Evolutionary conservation across 2,888 invertebrate species (phyloP).

Genomic region (Bedellia somnulentella): DNA sequence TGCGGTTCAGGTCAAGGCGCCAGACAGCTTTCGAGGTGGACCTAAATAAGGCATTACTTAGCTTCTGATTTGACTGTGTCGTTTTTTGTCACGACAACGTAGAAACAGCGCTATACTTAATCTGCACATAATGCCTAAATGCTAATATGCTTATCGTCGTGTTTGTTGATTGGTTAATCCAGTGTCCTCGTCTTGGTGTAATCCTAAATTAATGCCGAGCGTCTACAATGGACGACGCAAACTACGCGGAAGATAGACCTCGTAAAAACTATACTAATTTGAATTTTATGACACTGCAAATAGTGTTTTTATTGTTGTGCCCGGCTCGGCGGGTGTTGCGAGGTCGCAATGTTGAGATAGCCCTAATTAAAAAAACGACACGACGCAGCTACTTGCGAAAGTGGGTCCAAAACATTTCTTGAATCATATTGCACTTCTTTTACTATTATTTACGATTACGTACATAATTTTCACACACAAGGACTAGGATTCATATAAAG

Average conservation of each 20-base stretch:
- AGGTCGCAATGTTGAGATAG: slow-evolving; percentile 45
- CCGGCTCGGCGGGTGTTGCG: slow-evolving; percentile 50
- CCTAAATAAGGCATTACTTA: slow-evolving; percentile 41
- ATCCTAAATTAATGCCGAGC: slow-evolving; percentile 17
- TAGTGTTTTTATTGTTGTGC: slow-evolving; percentile 52
- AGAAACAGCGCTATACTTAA: slow-evolving; percentile 23
- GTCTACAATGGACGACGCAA: slow-evolving; percentile 31
- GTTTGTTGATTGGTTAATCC: slow-evolving; percentile 35
- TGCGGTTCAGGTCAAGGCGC: slow-evolving; percentile 47
- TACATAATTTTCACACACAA: too few species aligned
- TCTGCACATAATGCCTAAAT: slow-evolving; percentile 34
- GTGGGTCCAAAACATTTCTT: slow-evolving; percentile 19
- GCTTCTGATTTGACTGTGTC: slow-evolving; percentile 30
- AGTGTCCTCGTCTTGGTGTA: slow-evolving; percentile 31
- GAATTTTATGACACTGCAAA: slow-evolving; percentile 54
- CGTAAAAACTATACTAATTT: slow-evolving; percentile 53
- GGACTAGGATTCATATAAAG: too few species aligned
- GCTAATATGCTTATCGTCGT: slow-evolving; percentile 24
- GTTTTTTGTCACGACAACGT: slow-evolving; percentile 28
- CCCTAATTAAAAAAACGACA: slow-evolving; percentile 50
- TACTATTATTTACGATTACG: too few species aligned
- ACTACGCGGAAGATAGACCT: slow-evolving; percentile 46
- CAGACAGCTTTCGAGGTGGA: slow-evolving; percentile 46
- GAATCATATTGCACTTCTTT: too few species aligned
- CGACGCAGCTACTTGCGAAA: slow-evolving; percentile 41